Evolutionary conservation across 2,888 invertebrate genomes (phyloP).

Genomic region (Drosophila meridionalis): DNA sequence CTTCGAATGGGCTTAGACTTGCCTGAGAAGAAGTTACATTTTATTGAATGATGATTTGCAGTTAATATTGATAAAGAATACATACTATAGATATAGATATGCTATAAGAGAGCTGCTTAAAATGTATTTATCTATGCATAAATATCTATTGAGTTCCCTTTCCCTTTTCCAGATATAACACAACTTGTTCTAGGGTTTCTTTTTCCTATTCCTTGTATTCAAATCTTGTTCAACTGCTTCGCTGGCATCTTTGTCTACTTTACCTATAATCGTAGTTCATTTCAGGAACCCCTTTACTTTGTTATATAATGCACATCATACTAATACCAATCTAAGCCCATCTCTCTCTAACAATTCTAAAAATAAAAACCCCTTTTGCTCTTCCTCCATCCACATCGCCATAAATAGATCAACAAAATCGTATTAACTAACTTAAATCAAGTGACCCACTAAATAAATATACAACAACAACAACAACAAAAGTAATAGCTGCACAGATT

Average conservation of each 20-base stretch:
- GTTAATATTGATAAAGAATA: too few species aligned
- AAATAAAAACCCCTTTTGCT: too few species aligned
- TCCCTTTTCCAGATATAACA: too few species aligned
- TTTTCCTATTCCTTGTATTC: too few species aligned
- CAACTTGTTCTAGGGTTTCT: too few species aligned
- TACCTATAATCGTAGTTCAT: too few species aligned
- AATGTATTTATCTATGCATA: background rate
- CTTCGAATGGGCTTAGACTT: background rate
- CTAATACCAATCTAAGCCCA: too few species aligned
- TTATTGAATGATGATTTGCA: background rate
- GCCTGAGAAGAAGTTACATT: background rate
- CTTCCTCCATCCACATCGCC: background rate
- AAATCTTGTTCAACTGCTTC: too few species aligned
- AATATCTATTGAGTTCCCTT: background rate
- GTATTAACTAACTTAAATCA: conserved; percentile 2
- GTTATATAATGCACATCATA: too few species aligned
- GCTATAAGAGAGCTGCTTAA: background rate
- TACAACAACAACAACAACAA: too few species aligned
- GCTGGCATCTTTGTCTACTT: too few species aligned
- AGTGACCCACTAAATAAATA: conserved; percentile 4
- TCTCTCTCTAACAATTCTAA: background rate
- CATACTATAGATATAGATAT: background rate
- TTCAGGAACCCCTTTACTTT: too few species aligned
- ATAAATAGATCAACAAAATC: background rate
- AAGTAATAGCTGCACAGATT: background rate